Conservation (phyloP, 2,113 vertebrate species). For the Heterocephalus glaber region DNA sequence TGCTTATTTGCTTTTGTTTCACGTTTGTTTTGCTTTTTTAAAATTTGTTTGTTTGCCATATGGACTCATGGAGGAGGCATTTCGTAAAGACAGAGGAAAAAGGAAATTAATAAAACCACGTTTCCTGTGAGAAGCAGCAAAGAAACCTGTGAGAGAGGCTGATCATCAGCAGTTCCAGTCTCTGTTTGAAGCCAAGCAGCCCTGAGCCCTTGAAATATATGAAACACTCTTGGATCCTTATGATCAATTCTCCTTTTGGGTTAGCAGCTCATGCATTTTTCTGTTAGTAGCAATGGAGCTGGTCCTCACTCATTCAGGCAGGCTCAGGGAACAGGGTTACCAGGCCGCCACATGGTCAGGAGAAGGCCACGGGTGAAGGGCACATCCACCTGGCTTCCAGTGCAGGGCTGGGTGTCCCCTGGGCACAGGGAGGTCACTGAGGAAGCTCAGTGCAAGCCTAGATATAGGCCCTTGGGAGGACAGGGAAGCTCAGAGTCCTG, state of each 20-base stretch:
- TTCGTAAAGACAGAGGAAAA: background rate
- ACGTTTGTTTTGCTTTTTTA: background rate
- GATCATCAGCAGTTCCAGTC: background rate
- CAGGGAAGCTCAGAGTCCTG: background rate
- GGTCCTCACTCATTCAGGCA: background rate
- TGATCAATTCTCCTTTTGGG: conserved; percentile 47
- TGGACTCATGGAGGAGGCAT: background rate
- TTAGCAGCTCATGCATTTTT: conserved; percentile 62
- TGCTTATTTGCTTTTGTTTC: conserved; percentile 2
- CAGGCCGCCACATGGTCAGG: background rate
- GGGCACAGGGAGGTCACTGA: accelerated
- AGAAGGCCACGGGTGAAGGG: background rate
- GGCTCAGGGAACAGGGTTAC: background rate
- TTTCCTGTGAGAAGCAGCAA: background rate
- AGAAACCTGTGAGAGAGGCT: background rate
- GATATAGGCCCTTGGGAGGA: background rate
- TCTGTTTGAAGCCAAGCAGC: conserved; percentile 32
- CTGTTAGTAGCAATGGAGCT: conserved; percentile 36
- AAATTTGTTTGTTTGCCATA: background rate
- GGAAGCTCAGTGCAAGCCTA: background rate
- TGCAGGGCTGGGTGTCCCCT: background rate
- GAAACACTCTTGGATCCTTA: background rate
- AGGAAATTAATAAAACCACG: background rate
- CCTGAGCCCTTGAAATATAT: conserved; percentile 10
- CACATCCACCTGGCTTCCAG: background rate